These are phyloP conservation scores for Orius insidiosus DNA, from an alignment of 1,140 invertebrate genomes.

Conservation along the genomic window DNA sequence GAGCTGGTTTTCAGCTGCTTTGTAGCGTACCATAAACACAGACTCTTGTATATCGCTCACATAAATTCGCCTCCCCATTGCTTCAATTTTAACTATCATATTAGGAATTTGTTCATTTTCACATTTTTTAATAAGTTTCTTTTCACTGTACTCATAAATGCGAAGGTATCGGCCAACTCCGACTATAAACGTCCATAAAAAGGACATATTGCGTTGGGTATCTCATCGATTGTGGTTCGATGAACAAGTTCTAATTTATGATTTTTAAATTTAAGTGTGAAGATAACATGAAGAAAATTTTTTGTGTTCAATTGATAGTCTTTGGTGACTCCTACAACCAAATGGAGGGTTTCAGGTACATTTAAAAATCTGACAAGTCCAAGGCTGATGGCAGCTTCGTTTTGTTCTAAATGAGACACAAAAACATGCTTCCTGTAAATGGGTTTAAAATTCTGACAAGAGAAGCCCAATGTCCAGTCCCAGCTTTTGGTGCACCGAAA, in stretches of 20 bases:
- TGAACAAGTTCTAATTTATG: conserved; percentile 82
- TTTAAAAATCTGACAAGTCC: conserved; percentile 52
- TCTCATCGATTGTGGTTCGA: conserved; percentile 85
- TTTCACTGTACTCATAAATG: conserved; percentile 93
- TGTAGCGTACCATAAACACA: conserved; percentile 84
- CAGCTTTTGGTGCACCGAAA: conserved; percentile 93
- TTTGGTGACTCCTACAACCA: conserved; percentile 78
- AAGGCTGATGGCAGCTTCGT: conserved; percentile 83
- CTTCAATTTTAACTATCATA: conserved; percentile 80
- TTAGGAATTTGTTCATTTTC: conserved; percentile 99
- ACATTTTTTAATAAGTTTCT: conserved; percentile 92
- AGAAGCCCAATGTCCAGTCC: conserved; percentile 93
- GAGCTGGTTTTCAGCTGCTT: conserved; percentile 88
- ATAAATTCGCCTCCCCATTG: conserved; percentile 83
- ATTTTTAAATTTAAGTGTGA: conserved; percentile 55
- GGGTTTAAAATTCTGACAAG: conserved; percentile 82
- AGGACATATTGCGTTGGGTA: conserved; percentile 70
- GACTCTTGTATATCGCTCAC: conserved; percentile 95
- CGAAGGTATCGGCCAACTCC: conserved; percentile 82
- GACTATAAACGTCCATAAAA: conserved; percentile 80
- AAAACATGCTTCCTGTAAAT: conserved; percentile 64
- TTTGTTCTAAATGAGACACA: conserved; percentile 75
- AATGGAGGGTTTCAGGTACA: conserved; percentile 42
- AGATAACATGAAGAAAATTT: conserved; percentile 65
- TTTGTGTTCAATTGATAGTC: conserved; percentile 80